Percentiles rank a stretch among this genome's conserved stretches.
phyloP scores from a whole-genome alignment of 1,140 invertebrate species.

The Phthorimaea operculella region DNA sequence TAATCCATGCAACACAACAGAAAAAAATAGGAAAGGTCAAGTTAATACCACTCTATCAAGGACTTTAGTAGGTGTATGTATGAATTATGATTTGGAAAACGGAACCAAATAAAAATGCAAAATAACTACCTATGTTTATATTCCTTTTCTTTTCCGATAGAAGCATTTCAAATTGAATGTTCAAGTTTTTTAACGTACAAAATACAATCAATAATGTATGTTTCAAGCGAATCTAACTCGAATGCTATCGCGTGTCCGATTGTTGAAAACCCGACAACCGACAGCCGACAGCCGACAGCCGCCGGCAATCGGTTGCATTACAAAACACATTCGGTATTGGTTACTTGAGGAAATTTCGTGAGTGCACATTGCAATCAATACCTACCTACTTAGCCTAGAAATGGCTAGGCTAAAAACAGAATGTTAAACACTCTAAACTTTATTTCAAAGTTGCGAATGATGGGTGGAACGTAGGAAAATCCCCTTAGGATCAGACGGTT shows the following conservation, averaged over 20 bases:
- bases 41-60: neutral
- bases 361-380: slow-evolving; percentile 2
- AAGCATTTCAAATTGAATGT: too few relatives aligned
- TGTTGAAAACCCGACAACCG: neutral
- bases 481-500: too few relatives aligned
- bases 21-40: neutral
- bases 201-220: neutral
- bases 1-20: neutral
- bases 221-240: neutral
- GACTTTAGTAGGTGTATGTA: neutral
- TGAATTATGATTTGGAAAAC: too few relatives aligned
- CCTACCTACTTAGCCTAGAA: neutral
- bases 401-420: neutral
- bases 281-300: too few relatives aligned
- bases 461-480: too few relatives aligned
- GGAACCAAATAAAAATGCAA: too few relatives aligned
- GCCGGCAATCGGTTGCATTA: neutral
- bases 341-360: slow-evolving; percentile 4
- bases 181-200: too few relatives aligned
- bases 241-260: slow-evolving; percentile 1
- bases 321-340: neutral
- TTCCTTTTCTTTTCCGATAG: too few relatives aligned
- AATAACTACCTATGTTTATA: too few relatives aligned
- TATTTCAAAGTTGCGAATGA: too few relatives aligned
- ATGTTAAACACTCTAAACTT: neutral